Conservation (phyloP, 1,140 invertebrate genomes). For the Drosophila bocqueti region DNA sequence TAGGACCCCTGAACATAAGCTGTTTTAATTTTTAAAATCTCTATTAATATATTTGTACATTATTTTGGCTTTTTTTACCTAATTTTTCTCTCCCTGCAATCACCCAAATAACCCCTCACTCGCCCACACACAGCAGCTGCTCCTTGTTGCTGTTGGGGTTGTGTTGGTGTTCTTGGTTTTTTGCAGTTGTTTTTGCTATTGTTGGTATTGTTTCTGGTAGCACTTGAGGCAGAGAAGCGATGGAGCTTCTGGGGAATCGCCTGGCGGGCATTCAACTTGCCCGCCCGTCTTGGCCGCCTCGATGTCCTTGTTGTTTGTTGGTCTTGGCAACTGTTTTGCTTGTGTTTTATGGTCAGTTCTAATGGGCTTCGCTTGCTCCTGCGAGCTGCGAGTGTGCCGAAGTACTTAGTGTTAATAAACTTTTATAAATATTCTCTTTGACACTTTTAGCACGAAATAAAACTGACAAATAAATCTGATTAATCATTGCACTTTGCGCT, state of each 20-base stretch:
- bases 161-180: conserved; percentile 15
- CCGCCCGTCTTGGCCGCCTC: conserved; percentile 14
- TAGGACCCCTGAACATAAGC: too few relatives aligned
- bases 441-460: conserved; percentile 84
- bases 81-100: neutral
- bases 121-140: conserved; percentile 25
- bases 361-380: conserved; percentile 51
- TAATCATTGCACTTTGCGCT: conserved; percentile 82
- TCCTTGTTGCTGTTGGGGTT: conserved; percentile 31
- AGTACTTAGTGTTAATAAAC: conserved; percentile 84
- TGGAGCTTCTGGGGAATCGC: conserved; percentile 53
- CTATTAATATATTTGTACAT: too few relatives aligned
- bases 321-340: conserved; percentile 80
- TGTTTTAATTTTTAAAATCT: too few relatives aligned
- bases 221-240: conserved; percentile 56
- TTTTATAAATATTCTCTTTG: conserved; percentile 84
- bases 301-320: conserved; percentile 52
- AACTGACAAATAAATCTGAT: conserved; percentile 84
- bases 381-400: conserved; percentile 35
- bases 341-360: conserved; percentile 82
- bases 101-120: neutral
- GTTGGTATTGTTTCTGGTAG: conserved; percentile 46
- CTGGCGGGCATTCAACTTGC: conserved; percentile 71
- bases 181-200: conserved; percentile 3
- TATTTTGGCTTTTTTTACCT: neutral